These are phyloP conservation scores for Etia nguti DNA, from an alignment of 2,113 vertebrate species.

Conservation along the genomic window DNA sequence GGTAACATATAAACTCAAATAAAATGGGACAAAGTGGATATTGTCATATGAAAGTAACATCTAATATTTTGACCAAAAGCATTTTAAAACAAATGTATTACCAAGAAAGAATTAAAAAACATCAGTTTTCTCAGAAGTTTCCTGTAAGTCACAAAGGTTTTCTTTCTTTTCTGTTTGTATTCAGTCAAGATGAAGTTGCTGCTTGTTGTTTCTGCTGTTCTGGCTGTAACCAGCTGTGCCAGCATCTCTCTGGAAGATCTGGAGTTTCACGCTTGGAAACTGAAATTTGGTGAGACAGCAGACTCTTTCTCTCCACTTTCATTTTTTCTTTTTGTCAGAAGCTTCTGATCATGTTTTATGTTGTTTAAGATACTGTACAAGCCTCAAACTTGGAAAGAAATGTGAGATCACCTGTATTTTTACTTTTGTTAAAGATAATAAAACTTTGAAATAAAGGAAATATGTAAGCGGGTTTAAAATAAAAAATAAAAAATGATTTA, in stretches of 20 bases:
- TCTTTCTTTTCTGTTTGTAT: neutral
- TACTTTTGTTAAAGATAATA: neutral
- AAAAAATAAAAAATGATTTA: neutral
- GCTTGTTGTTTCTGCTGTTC: neutral
- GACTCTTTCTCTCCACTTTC: neutral
- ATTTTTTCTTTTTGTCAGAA: neutral
- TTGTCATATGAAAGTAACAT: neutral
- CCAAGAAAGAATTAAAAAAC: neutral
- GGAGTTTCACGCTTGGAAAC: slow-evolving; percentile 76
- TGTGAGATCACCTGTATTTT: neutral
- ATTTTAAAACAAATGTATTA: neutral
- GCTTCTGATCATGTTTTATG: neutral
- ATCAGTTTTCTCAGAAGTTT: neutral
- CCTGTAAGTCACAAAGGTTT: neutral
- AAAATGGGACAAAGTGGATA: neutral
- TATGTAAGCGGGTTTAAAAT: neutral
- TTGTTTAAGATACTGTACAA: neutral
- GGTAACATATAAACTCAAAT: neutral
- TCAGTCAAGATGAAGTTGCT: neutral
- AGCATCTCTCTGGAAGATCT: slow-evolving; percentile 1
- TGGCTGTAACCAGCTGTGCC: neutral
- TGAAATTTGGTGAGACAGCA: slow-evolving; percentile 68
- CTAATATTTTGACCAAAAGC: neutral
- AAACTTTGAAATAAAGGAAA: neutral
- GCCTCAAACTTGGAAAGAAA: neutral